Evolutionary conservation across 2,797 vertebrate genomes (phyloP).

Genomic region (Tenualosa thibaudeaui): DNA sequence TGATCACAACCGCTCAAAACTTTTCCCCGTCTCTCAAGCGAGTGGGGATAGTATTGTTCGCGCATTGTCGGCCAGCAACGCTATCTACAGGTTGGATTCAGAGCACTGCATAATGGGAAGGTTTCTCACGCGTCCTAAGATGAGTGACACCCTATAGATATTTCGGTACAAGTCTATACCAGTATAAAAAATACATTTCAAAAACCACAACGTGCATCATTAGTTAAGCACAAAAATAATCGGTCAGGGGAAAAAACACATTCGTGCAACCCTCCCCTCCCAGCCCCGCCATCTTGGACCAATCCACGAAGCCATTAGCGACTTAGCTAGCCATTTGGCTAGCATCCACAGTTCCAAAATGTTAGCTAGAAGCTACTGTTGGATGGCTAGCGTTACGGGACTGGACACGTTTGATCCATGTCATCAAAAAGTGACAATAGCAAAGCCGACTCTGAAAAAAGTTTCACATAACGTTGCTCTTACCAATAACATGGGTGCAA

Average conservation of each 20-base stretch:
- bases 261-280: slow-evolving; percentile 66
- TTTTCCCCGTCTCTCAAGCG: background rate
- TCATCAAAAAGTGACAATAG: slow-evolving; percentile 19
- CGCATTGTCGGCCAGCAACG: slow-evolving; percentile 23
- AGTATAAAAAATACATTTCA: background rate
- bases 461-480: slow-evolving; percentile 5
- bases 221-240: background rate
- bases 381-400: slow-evolving; percentile 11
- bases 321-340: slow-evolving; percentile 61
- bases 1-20: background rate
- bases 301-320: slow-evolving; percentile 82
- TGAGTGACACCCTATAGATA: slow-evolving; percentile 12
- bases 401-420: slow-evolving; percentile 24
- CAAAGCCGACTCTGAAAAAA: slow-evolving; percentile 9
- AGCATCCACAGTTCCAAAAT: slow-evolving; percentile 11
- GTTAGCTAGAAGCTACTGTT: slow-evolving; percentile 17
- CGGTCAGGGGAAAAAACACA: background rate
- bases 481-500: background rate
- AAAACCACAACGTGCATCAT: background rate
- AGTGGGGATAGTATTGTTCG: slow-evolving; percentile 15
- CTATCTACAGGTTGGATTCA: slow-evolving; percentile 25
- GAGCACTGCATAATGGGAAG: background rate
- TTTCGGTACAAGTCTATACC: background rate
- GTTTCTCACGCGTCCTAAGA: background rate
- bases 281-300: slow-evolving; percentile 88